Evolutionary conservation across 1,140 invertebrate species (phyloP).

Genomic region (Sarcophaga bullata): DNA sequence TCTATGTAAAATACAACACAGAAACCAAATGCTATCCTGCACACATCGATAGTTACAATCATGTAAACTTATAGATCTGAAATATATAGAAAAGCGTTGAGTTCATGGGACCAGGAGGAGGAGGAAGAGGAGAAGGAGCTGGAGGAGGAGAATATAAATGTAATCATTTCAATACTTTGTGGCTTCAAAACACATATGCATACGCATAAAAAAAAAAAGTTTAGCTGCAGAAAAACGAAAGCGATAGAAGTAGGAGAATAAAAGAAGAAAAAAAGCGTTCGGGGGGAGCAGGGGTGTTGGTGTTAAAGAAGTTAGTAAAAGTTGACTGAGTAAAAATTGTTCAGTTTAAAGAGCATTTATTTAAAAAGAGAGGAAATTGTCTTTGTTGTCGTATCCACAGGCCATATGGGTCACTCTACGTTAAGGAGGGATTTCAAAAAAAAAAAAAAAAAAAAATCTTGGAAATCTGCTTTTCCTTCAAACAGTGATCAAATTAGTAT

Average conservation of each 20-base stretch:
- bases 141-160: neutral
- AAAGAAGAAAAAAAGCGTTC: neutral
- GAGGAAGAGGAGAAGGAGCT: neutral
- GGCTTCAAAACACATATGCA: neutral
- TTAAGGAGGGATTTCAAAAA: too few relatives aligned
- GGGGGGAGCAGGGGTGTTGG: neutral
- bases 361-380: too few relatives aligned
- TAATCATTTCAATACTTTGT: slow-evolving; percentile 9
- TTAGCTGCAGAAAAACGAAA: neutral
- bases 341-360: too few relatives aligned
- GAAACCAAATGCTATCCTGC: neutral
- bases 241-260: neutral
- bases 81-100: neutral
- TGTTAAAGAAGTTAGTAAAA: neutral
- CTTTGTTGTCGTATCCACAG: too few relatives aligned
- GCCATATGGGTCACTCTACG: too few relatives aligned
- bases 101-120: neutral
- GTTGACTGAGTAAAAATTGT: too few relatives aligned
- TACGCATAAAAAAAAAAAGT: neutral
- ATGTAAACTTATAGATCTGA: neutral
- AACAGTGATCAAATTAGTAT: too few relatives aligned
- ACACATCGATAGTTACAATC: neutral
- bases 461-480: too few relatives aligned
- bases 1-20: neutral
- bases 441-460: too few relatives aligned